phyloP scores from a whole-genome alignment of 2,888 invertebrate genomes.

The Apotomis betuletana region DNA sequence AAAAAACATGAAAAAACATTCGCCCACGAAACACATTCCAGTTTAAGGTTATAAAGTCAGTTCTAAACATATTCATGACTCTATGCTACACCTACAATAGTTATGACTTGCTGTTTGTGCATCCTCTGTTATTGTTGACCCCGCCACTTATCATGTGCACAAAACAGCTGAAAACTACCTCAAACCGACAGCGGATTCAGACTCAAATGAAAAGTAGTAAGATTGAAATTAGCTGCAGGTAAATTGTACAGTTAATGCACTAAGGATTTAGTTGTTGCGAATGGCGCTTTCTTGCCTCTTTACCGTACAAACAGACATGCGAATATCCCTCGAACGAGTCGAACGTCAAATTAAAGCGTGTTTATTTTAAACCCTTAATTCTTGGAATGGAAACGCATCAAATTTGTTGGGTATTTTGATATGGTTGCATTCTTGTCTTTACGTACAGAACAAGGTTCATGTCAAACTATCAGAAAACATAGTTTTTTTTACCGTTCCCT shows the following conservation, averaged over 20 bases:
- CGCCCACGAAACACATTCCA: too few relatives aligned
- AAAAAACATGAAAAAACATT: too few relatives aligned
- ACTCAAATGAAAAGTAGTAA: not conserved
- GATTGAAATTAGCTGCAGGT: not conserved
- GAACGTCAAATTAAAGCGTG: slow-evolving; percentile 52
- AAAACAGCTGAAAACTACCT: not conserved
- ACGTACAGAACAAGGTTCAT: too few relatives aligned
- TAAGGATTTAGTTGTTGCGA: not conserved
- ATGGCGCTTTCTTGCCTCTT: slow-evolving; percentile 46
- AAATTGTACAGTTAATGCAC: not conserved
- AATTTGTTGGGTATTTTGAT: not conserved
- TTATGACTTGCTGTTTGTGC: slow-evolving; percentile 80
- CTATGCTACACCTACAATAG: slow-evolving; percentile 50
- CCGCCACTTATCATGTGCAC: slow-evolving; percentile 50
- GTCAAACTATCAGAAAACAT: too few relatives aligned
- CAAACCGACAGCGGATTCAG: not conserved
- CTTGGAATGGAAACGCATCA: slow-evolving; percentile 10
- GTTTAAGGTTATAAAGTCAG: slow-evolving; percentile 30
- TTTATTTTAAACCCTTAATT: slow-evolving; percentile 36
- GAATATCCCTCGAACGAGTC: slow-evolving; percentile 54
- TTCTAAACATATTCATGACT: slow-evolving; percentile 52
- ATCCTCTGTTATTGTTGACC: slow-evolving; percentile 65
- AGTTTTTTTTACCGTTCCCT: too few relatives aligned
- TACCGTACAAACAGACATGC: slow-evolving; percentile 70
- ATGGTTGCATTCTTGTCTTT: too few relatives aligned